Base-by-base conservation (phyloP, 1,140 invertebrate genomes). In the Chionoecetes opilio region DNA sequence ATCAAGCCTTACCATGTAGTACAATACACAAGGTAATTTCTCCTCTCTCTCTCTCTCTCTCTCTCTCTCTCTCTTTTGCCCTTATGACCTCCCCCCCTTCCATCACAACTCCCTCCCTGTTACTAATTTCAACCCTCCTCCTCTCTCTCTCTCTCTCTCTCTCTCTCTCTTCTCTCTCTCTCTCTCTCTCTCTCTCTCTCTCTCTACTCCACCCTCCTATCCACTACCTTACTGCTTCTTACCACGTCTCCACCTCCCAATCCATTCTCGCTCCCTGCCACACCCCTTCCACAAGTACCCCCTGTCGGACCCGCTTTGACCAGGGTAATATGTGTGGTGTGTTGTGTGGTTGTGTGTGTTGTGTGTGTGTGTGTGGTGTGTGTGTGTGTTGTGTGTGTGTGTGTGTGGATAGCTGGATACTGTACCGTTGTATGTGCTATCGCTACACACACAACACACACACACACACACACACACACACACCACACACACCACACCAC, bases 361-460 rank as follows among this genome's bases (percentile, higher is more conserved):
- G 86, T 87, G 86, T 87, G 86, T 87, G 86, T 87, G 86, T 87
- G 86, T 87, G 86, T 87, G 86, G 86, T 87, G 86, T 87, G 86
- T 87, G 86, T 37, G 86, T 88, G 86, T 88, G 86, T n/a, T 88
- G 86, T 88, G 86, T 34, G 37, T 35, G 86, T 34, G 86, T 88
- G 86, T 63, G 90, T 92, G 90, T 92, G 90, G 1, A 14, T 84
- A 14, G 21, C 0, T 84, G 82, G 9, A n/a, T n/a, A 75, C n/a
- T 75, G n/a, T 14, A n/a, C 9, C 11, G n/a, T 11, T n/a, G 53
- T 14, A 11, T 75, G 53, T 11, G 53, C n/a, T n/a, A n/a, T n/a
- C n/a, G n/a, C n/a, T n/a, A n/a, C n/a, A n/a, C n/a, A n/a, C n/a
- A n/a, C n/a, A n/a, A n/a, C n/a, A n/a, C n/a, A n/a, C n/a, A n/a